These are phyloP conservation scores for Lumbricus terrestris DNA, from an alignment of 2,888 invertebrate species.

Conservation along the genomic window DNA sequence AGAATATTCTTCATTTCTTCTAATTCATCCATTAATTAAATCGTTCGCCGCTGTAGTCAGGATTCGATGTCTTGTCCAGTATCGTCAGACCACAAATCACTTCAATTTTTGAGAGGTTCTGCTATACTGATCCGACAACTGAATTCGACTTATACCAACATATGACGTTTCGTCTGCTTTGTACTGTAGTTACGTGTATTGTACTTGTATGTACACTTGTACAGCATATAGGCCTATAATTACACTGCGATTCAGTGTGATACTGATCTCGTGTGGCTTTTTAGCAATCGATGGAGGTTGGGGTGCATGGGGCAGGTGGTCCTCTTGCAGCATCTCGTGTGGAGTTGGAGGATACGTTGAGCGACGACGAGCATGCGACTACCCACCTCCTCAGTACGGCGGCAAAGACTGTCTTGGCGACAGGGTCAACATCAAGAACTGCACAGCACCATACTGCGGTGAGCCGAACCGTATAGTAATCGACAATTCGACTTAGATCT, in stretches of 20 bases:
- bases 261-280: too few species aligned
- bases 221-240: too few species aligned
- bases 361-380: constrained; percentile 51
- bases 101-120: too few species aligned
- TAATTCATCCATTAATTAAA: not conserved
- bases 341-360: constrained; percentile 42
- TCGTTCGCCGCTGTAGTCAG: not conserved
- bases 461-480: not conserved
- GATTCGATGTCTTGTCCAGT: too few species aligned
- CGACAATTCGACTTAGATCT: too few species aligned
- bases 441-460: constrained; percentile 46
- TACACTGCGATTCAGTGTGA: too few species aligned
- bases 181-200: not conserved
- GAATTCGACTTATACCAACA: not conserved
- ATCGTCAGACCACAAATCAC: too few species aligned
- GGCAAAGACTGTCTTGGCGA: constrained; percentile 52
- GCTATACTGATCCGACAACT: too few species aligned
- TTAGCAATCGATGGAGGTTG: constrained; percentile 35
- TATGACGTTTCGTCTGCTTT: not conserved
- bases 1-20: not conserved
- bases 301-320: constrained; percentile 33
- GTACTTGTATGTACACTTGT: not conserved
- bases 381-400: constrained; percentile 51
- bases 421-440: constrained; percentile 43
- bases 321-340: constrained; percentile 30